Percentiles rank a stretch among this genome's conserved stretches.
These are phyloP conservation scores for Pentalonia nigronervosa DNA, from an alignment of 1,140 invertebrate species.

Conservation along the genomic window DNA sequence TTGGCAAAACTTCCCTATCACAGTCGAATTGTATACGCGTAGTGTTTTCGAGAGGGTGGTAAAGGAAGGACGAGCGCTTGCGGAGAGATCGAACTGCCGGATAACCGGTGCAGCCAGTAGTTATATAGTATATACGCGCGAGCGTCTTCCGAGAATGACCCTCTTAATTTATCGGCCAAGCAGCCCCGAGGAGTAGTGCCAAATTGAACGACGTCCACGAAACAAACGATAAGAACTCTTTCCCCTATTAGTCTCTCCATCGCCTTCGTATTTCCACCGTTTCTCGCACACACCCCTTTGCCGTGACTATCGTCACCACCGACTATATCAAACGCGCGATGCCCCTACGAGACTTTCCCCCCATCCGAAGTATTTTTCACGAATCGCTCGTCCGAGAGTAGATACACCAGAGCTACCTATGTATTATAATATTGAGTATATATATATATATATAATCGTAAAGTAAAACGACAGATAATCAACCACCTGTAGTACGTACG, in stretches of 20 bases:
- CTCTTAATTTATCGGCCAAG: constrained; percentile 28
- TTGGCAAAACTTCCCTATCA: constrained; percentile 2
- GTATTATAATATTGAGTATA: too few species aligned
- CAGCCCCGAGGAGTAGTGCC: constrained; percentile 29
- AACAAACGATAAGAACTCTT: constrained; percentile 22
- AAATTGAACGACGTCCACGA: constrained; percentile 43
- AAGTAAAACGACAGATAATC: too few species aligned
- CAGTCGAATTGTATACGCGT: background rate
- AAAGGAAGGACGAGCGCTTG: too few species aligned
- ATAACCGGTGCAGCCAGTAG: background rate
- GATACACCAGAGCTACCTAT: too few species aligned
- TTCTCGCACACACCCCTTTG: background rate
- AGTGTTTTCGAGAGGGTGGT: background rate
- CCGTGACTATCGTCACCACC: background rate
- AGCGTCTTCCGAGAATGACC: constrained; percentile 33
- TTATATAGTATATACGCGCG: background rate
- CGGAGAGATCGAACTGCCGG: constrained; percentile 7
- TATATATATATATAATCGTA: too few species aligned
- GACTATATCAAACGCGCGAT: too few species aligned
- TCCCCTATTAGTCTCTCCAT: background rate
- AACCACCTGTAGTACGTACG: background rate
- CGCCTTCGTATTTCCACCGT: background rate
- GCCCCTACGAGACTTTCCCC: too few species aligned
- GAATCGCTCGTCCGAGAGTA: too few species aligned
- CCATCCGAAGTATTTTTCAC: too few species aligned